Evolutionary conservation across 1,140 invertebrate species (phyloP).

Genomic region (Drosophila guanche): DNA sequence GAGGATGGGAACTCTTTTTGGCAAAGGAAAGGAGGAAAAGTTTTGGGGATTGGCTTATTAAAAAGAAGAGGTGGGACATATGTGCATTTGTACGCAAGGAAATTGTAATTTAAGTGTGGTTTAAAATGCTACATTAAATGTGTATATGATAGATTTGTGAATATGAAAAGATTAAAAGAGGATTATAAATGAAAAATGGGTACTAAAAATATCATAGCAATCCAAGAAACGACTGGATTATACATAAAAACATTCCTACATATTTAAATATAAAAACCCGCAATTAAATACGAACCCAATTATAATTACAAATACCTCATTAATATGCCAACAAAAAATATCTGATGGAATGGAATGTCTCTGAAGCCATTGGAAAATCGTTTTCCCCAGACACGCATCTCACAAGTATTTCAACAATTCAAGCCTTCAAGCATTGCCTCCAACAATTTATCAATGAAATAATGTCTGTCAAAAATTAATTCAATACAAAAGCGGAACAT

Average conservation of each 20-base stretch:
- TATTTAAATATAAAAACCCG: not conserved
- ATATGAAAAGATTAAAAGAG: too few relatives aligned
- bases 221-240: too few relatives aligned
- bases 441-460: constrained; percentile 61
- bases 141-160: too few relatives aligned
- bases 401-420: constrained; percentile 25
- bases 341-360: constrained; percentile 18
- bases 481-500: constrained; percentile 35
- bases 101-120: not conserved
- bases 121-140: not conserved
- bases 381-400: constrained; percentile 17
- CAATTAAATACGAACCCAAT: constrained; percentile 13
- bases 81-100: not conserved
- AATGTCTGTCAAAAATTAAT: constrained; percentile 60
- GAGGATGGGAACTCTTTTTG: constrained; percentile 21
- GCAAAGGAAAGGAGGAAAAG: not conserved
- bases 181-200: too few relatives aligned
- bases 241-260: too few relatives aligned
- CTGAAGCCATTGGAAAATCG: constrained; percentile 11
- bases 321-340: constrained; percentile 18
- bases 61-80: not conserved
- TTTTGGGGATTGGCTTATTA: not conserved
- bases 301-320: constrained; percentile 26
- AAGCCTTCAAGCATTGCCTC: constrained; percentile 39
- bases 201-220: too few relatives aligned